Percentiles rank a stretch among this genome's conserved stretches.
Conservation (phyloP, 1,140 invertebrate species). For the Fragariocoptes setiger region DNA sequence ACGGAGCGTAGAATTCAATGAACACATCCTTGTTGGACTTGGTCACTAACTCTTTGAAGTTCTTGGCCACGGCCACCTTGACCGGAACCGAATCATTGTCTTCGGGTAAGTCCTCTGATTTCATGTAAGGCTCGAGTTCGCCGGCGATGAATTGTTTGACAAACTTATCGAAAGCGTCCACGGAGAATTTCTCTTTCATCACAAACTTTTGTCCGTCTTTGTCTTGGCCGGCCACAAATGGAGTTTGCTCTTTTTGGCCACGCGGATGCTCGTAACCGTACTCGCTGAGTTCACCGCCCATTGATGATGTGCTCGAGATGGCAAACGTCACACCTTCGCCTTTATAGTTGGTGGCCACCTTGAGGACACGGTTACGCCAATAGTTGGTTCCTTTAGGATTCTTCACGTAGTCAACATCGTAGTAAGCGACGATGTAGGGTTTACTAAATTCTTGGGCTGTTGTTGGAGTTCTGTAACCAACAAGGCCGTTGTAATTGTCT, state of each 20-base stretch:
- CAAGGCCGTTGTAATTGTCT: conserved; percentile 55
- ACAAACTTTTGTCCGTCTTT: conserved; percentile 56
- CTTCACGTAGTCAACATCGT: conserved; percentile 75
- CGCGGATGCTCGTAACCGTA: conserved; percentile 37
- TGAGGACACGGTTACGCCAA: conserved; percentile 84
- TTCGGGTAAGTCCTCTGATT: conserved; percentile 72
- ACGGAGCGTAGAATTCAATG: conserved; percentile 29
- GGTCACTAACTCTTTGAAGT: conserved; percentile 76
- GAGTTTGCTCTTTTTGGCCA: conserved; percentile 55
- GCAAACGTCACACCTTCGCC: conserved; percentile 49
- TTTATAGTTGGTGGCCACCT: conserved; percentile 59
- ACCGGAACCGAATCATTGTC: conserved; percentile 43
- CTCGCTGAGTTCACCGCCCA: conserved; percentile 70
- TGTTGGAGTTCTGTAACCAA: conserved; percentile 51
- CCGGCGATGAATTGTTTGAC: conserved; percentile 46
- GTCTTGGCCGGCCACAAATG: conserved; percentile 47
- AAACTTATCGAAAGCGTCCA: conserved; percentile 63
- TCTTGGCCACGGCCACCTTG: conserved; percentile 70
- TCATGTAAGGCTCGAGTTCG: conserved; percentile 62
- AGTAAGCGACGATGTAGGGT: conserved; percentile 70
- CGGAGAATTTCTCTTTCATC: conserved; percentile 58
- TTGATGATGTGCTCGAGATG: conserved; percentile 62
- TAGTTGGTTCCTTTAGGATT: conserved; percentile 94
- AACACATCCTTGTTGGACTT: conserved; percentile 72
- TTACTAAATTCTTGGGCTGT: conserved; percentile 49